Evolutionary conservation across 2,888 invertebrate genomes (phyloP).

Genomic region (Drosophila greeni): DNA sequence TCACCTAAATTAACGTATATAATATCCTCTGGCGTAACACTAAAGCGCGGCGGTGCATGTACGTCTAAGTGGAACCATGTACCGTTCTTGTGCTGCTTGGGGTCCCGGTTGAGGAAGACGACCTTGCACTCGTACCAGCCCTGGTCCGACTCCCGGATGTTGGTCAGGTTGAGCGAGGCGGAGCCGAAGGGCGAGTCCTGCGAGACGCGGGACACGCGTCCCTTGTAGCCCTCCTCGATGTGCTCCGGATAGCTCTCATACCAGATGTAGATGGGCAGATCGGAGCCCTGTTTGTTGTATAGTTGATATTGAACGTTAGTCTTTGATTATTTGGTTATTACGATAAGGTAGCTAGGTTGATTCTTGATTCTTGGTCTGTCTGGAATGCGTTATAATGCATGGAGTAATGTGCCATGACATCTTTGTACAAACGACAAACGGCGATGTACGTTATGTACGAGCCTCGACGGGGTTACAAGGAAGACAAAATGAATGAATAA

Average conservation of each 20-base stretch:
- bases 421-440: conserved; percentile 38
- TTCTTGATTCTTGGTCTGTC: conserved; percentile 25
- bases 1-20: conserved; percentile 94
- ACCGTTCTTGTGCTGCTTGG: conserved; percentile 94
- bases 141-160: conserved; percentile 94
- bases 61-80: conserved; percentile 99
- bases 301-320: conserved; percentile 5
- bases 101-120: conserved; percentile 96
- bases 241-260: conserved; percentile 98
- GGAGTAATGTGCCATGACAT: conserved; percentile 37
- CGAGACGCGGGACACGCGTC: conserved; percentile 92
- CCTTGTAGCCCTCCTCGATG: conserved; percentile 96
- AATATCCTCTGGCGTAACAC: conserved; percentile 96
- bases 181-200: conserved; percentile 93
- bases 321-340: background rate
- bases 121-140: conserved; percentile 98
- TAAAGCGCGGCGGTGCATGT: conserved; percentile 96
- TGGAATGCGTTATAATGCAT: conserved; percentile 38
- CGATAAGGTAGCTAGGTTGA: conserved; percentile 3
- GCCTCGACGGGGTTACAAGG: conserved; percentile 19
- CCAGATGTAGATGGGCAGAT: conserved; percentile 98
- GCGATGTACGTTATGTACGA: conserved; percentile 16
- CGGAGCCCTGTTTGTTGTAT: conserved; percentile 86
- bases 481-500: background rate
- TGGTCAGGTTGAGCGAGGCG: conserved; percentile 96